These are phyloP conservation scores for Solenopsis fugax DNA, from an alignment of 1,140 invertebrate genomes.

Conservation along the genomic window DNA sequence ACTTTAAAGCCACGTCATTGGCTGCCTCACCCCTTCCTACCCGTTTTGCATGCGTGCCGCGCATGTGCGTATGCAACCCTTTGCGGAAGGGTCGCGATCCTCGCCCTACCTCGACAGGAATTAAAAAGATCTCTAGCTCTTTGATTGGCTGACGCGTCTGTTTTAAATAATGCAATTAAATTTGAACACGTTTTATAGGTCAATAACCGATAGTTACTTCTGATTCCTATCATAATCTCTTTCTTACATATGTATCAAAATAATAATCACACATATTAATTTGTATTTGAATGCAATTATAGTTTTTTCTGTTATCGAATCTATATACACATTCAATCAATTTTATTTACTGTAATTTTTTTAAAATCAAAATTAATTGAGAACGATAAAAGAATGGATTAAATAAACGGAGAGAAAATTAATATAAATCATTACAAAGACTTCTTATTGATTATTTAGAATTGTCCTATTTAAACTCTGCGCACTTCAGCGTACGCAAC, in stretches of 20 bases:
- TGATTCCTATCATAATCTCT: not conserved
- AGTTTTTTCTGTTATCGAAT: not conserved
- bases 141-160: slow-evolving; percentile 16
- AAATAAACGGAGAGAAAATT: not conserved
- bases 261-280: not conserved
- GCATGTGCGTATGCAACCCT: slow-evolving; percentile 76
- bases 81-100: slow-evolving; percentile 45
- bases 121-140: slow-evolving; percentile 25
- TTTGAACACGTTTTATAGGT: not conserved
- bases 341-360: not conserved
- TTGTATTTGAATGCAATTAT: not conserved
- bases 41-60: slow-evolving; percentile 79
- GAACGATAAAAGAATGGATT: not conserved
- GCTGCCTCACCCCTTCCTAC: slow-evolving; percentile 50
- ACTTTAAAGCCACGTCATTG: slow-evolving; percentile 82
- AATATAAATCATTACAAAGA: not conserved
- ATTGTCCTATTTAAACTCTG: not conserved
- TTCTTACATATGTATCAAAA: not conserved
- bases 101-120: not conserved
- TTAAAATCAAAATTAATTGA: not conserved
- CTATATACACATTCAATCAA: not conserved
- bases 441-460: slow-evolving; percentile 31
- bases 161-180: slow-evolving; percentile 2
- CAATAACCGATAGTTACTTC: not conserved
- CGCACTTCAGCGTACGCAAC: not conserved